Evolutionary conservation across 2,113 vertebrate species (phyloP).

Genomic region (Zonotrichia leucophrys): DNA sequence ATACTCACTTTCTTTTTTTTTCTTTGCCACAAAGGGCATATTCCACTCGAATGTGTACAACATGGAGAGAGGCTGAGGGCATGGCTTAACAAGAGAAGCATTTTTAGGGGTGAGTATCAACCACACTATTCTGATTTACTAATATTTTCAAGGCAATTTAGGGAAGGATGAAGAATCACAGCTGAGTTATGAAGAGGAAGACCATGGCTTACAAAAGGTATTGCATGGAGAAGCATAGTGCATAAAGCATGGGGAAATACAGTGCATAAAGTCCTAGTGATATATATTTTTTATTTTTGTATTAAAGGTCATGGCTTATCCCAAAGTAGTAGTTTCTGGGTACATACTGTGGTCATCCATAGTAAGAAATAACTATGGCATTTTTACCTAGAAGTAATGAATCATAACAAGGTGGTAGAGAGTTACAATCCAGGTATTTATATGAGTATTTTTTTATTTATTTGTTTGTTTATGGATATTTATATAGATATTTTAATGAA

Average conservation of each 20-base stretch:
- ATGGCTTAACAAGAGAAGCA: not conserved
- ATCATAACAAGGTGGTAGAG: not conserved
- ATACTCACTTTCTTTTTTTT: not conserved
- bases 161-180: not conserved
- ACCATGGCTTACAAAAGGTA: not conserved
- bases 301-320: not conserved
- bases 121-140: not conserved
- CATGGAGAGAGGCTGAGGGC: not conserved
- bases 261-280: not conserved
- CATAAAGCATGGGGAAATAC: not conserved
- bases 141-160: not conserved
- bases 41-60: accelerated
- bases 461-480: too few species aligned
- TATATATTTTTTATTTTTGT: not conserved
- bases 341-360: not conserved
- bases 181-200: not conserved
- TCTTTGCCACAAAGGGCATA: too few species aligned
- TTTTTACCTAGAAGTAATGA: not conserved
- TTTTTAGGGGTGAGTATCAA: not conserved
- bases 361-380: not conserved
- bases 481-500: too few species aligned
- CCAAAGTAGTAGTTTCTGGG: not conserved
- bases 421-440: not conserved
- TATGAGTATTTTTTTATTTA: too few species aligned
- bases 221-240: not conserved